phyloP scores from a whole-genome alignment of 2,888 invertebrate species.

The Platycnemis pennipes region DNA sequence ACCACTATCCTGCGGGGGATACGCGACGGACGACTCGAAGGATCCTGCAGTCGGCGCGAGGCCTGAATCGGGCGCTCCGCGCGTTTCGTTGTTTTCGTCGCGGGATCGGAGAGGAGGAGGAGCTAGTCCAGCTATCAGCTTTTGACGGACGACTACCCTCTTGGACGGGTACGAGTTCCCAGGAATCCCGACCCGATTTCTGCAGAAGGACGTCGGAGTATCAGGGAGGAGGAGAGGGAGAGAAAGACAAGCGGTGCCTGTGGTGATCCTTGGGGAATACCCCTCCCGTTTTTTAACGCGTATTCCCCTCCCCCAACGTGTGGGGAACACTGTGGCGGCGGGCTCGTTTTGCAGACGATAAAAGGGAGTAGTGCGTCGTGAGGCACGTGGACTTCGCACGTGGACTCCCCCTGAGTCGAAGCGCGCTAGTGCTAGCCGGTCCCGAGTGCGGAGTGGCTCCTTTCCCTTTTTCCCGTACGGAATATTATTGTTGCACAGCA shows the following conservation, averaged over 20 bases:
- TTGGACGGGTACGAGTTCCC: background rate
- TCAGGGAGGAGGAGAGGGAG: background rate
- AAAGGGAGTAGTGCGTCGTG: background rate
- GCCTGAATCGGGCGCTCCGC: background rate
- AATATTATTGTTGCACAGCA: background rate
- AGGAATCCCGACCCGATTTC: background rate
- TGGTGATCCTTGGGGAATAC: constrained; percentile 22
- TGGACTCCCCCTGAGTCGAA: background rate
- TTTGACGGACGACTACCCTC: constrained; percentile 29
- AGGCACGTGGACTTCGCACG: background rate
- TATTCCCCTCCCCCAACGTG: background rate
- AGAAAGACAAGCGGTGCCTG: background rate
- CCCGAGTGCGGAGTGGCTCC: background rate
- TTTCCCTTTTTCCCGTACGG: background rate
- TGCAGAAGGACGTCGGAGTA: background rate
- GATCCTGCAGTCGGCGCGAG: background rate
- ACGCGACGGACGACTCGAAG: background rate
- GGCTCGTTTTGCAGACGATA: background rate
- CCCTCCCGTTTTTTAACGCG: background rate
- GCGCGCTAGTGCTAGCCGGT: background rate
- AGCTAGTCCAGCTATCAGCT: background rate
- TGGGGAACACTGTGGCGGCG: background rate
- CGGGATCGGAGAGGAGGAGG: background rate
- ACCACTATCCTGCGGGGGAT: background rate
- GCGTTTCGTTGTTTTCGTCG: background rate